Percentiles rank a stretch among this genome's conserved stretches.
These are phyloP conservation scores for Lepidotrigona ventralis DNA, from an alignment of 1,140 invertebrate genomes.

Conservation along the genomic window DNA sequence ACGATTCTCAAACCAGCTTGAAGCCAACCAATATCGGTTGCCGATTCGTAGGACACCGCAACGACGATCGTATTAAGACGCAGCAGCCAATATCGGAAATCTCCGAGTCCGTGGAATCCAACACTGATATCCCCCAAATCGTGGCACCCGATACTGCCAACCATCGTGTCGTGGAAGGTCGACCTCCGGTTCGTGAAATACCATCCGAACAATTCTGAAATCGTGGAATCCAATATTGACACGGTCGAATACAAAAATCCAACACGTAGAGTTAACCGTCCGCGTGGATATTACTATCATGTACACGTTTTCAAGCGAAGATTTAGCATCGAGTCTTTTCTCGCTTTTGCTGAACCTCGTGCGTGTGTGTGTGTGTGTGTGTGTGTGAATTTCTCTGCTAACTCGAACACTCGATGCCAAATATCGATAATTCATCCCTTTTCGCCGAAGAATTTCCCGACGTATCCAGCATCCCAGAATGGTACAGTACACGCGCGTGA, in stretches of 20 bases:
- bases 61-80: slow-evolving; percentile 12
- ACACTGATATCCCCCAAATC: not conserved
- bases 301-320: too few relatives aligned
- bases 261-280: not conserved
- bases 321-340: too few relatives aligned
- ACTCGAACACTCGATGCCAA: too few relatives aligned
- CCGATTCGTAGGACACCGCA: not conserved
- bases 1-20: not conserved
- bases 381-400: too few relatives aligned
- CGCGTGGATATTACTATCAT: not conserved
- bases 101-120: slow-evolving; percentile 4
- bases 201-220: not conserved
- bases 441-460: too few relatives aligned
- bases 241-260: not conserved
- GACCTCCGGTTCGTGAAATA: not conserved
- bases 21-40: not conserved
- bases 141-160: not conserved
- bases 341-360: too few relatives aligned
- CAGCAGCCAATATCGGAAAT: slow-evolving; percentile 16
- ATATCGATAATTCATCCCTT: too few relatives aligned
- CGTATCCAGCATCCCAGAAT: too few relatives aligned
- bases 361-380: too few relatives aligned
- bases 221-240: slow-evolving; percentile 2
- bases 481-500: too few relatives aligned
- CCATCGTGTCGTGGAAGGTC: not conserved